Base-by-base conservation (phyloP, 2,888 invertebrate genomes). In the Lathronympha strigana region DNA sequence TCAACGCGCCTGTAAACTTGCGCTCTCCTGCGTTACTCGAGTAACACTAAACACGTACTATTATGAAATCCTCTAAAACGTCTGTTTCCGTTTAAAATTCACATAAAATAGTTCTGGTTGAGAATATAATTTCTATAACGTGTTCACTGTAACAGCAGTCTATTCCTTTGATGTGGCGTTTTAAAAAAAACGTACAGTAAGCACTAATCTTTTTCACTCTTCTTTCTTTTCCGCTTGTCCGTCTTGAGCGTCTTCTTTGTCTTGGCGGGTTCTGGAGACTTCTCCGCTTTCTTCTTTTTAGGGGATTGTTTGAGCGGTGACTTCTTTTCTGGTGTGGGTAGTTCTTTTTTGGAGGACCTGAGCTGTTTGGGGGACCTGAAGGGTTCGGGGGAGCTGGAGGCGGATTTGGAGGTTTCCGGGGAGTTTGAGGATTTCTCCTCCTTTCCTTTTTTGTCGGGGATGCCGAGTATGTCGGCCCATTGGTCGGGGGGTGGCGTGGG, bases 401-500 rank as follows among this genome's bases (percentile, higher is more conserved):
- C 60, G 0, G 77, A 74, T 11, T 75, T 74, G 0, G 78, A 71
- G 15, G 51, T 19, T 76, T 74, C 13, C 4, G 71, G 68, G 36
- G 76, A 75, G 11, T 67, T 73, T 1, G 51, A 4, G 33, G 33
- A 8, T 13, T 50, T 50, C 58, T 31, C 64, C 51, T 47, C 47
- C 28, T 66, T 40, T 1, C 51, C 53, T 17, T 76, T 80, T n/a
- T 87, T 82, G 33, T 84, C 88, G 0, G 91, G 90, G 1, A 92
- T 89, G 70, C 90, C 91, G 25, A 92, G 84, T 9, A 92, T 92
- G 36, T 91, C 91, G 2, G 91, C 90, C 91, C 91, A 90, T 68
- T 90, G 88, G 77, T 92, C 91, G 0, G 89, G 91, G 0, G 91
- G 91, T 0, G 91, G 91, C 0, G 90, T 91, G 2, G 91, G 91